Base-by-base conservation (phyloP, 2,888 invertebrate species). In the Metalampra italica region DNA sequence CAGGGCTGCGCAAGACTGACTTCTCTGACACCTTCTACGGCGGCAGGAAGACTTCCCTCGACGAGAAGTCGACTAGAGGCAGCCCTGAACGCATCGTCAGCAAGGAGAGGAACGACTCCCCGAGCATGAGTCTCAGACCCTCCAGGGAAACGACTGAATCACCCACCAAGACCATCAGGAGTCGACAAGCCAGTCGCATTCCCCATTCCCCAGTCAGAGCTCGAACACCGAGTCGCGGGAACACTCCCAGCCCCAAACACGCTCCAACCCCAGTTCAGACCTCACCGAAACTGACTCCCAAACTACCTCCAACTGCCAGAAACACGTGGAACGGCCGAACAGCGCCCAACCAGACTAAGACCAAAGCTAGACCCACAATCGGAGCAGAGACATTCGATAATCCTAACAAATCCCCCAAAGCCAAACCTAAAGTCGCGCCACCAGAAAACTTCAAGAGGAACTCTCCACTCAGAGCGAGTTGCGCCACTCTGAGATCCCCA, bases 271-370 rank as follows among this genome's bases (percentile, higher is more conserved):
- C 79, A 60, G 60, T 65, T 4, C 82, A 84, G 57, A 83, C 90
- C 29, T 90, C 91, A 49, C 82, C 81, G 5, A 89, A 88, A 65
- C 54, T 82, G 29, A 77, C 79, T 0, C 81, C 80, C 0, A 82
- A 83, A 55, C 58, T 87, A n/a, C 88, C 88, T 2, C 86, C 85
- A 0, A 75, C 85, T 40, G 68, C 91, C 1, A 91, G 92, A 48
- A 94, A 93, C 60, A 95, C 95, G 0, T 95, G 95, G 95, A 93
- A 92, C 54, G 95, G 95, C 0, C 90, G 95, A 36, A 78, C 84
- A 7, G 88, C 82, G 1, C 86, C 86, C 0, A 82, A 74, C 1
- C 87, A 87, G 52, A 53, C 68, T 0, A 88, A 86, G 62, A 49
- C 73, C 0, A 89, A 86, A 56, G 60, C 83, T 0, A 76, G 90